Conservation (phyloP, 2,797 vertebrate genomes). For the Phalloptychus januarius region DNA sequence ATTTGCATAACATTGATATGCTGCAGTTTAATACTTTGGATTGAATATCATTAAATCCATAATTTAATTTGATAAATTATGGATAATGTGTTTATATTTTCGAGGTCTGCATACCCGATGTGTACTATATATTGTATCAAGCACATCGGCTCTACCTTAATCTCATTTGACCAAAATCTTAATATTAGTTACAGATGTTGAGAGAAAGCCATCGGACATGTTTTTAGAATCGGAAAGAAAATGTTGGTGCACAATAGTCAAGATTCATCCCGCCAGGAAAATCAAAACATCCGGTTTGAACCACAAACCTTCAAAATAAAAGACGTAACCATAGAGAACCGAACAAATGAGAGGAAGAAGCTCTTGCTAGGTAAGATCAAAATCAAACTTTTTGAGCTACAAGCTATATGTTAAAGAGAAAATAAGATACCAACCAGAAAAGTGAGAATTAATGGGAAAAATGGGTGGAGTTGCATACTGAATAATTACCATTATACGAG, state of each 20-base stretch:
- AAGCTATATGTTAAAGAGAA: background rate
- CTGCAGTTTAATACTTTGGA: background rate
- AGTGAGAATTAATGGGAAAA: too few species aligned
- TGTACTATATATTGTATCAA: background rate
- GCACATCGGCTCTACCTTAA: background rate
- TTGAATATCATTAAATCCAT: background rate
- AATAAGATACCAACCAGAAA: too few species aligned
- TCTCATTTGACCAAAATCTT: background rate
- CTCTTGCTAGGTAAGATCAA: background rate
- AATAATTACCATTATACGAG: too few species aligned
- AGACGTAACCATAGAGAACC: background rate
- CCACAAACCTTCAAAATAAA: slow-evolving; percentile 44
- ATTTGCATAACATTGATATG: background rate
- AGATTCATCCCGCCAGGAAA: slow-evolving; percentile 15
- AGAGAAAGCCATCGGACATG: slow-evolving; percentile 46
- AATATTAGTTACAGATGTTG: background rate
- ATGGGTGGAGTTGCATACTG: too few species aligned
- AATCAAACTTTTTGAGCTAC: too few species aligned
- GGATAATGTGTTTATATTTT: background rate
- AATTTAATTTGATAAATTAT: too few species aligned
- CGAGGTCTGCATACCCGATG: background rate
- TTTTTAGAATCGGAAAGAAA: slow-evolving; percentile 72
- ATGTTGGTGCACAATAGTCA: slow-evolving; percentile 59
- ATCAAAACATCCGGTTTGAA: slow-evolving; percentile 26
- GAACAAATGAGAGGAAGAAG: too few species aligned